Evolutionary conservation across 2,113 vertebrate species (phyloP).

Genomic region (Ardeotis arabs): DNA sequence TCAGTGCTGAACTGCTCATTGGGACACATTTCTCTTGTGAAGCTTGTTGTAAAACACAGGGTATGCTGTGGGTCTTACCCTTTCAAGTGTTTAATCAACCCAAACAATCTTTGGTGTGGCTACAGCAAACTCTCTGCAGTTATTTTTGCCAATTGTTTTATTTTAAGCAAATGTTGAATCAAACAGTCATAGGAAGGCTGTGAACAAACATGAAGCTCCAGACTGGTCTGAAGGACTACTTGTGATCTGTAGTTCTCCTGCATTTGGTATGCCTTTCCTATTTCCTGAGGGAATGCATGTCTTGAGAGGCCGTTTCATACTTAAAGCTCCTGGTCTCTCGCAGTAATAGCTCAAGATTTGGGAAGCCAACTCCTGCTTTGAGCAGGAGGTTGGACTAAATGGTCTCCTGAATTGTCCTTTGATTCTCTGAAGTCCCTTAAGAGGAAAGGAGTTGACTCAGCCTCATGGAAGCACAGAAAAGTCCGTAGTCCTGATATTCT

Average conservation of each 20-base stretch:
- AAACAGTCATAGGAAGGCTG: neutral
- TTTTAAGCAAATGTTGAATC: neutral
- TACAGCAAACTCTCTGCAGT: neutral
- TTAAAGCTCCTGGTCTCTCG: neutral
- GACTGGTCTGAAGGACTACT: neutral
- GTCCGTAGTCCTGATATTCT: neutral
- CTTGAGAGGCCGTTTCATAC: neutral
- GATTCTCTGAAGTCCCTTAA: neutral
- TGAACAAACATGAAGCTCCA: neutral
- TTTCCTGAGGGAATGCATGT: neutral
- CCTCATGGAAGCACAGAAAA: neutral
- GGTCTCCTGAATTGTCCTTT: neutral
- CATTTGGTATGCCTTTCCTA: neutral
- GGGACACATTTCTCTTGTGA: neutral
- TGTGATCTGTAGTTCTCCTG: neutral
- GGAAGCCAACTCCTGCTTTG: neutral
- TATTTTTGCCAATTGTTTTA: neutral
- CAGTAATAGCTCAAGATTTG: neutral
- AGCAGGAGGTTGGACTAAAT: neutral
- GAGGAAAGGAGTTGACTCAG: neutral
- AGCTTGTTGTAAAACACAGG: neutral
- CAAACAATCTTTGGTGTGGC: neutral
- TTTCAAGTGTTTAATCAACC: neutral
- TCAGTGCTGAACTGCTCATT: neutral
- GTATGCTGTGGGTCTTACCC: neutral